Evolutionary conservation across 1,140 invertebrate species (phyloP).

Genomic region (Leptinotarsa defecta): DNA sequence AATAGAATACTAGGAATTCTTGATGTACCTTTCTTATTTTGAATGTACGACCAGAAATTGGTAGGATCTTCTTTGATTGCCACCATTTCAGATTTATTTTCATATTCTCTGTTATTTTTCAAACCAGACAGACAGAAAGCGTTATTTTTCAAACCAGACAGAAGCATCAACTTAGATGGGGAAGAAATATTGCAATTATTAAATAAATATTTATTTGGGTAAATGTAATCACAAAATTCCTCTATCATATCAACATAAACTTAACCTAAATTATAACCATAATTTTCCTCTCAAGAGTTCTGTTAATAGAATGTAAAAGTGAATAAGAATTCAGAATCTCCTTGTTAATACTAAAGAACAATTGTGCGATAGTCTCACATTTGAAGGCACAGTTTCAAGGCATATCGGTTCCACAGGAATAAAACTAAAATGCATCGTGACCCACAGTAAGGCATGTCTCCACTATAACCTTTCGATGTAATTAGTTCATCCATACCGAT

Average conservation of each 20-base stretch:
- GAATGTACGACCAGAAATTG: too few relatives aligned
- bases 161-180: too few relatives aligned
- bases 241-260: background rate
- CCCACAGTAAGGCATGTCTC: too few relatives aligned
- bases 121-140: too few relatives aligned
- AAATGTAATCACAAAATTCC: constrained; percentile 6
- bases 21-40: too few relatives aligned
- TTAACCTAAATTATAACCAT: background rate
- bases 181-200: background rate
- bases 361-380: background rate
- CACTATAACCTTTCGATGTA: too few relatives aligned
- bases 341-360: background rate
- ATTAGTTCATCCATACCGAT: too few relatives aligned
- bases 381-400: background rate
- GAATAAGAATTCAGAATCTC: background rate
- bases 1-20: too few relatives aligned
- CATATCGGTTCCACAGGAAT: background rate
- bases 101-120: too few relatives aligned
- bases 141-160: too few relatives aligned
- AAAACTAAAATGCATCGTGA: background rate
- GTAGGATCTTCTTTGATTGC: too few relatives aligned
- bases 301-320: constrained; percentile 2
- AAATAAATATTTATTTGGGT: constrained; percentile 9
- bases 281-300: background rate
- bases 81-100: too few relatives aligned